Evolutionary conservation across 2,888 invertebrate species (phyloP).

Genomic region (Tenthredo mesomela): DNA sequence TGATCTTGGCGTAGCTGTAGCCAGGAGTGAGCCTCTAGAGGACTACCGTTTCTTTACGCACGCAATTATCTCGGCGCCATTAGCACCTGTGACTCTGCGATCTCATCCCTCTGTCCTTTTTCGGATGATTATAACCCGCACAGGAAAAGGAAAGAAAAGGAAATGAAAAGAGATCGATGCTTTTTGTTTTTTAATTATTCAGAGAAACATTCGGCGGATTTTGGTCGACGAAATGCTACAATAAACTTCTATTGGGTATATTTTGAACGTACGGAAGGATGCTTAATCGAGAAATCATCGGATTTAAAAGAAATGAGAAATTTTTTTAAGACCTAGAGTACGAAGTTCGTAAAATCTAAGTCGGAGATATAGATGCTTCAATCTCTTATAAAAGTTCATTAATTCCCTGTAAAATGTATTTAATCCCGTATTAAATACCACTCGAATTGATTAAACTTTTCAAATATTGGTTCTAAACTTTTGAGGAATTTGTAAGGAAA

Average conservation of each 20-base stretch:
- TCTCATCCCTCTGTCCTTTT: slow-evolving; percentile 54
- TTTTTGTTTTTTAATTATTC: background rate
- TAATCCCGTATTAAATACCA: background rate
- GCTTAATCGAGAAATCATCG: too few relatives aligned
- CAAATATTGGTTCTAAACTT: background rate
- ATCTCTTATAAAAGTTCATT: background rate
- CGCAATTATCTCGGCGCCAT: slow-evolving; percentile 28
- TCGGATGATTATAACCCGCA: slow-evolving; percentile 20
- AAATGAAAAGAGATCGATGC: background rate
- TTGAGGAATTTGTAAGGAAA: background rate
- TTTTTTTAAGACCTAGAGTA: too few relatives aligned
- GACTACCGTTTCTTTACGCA: slow-evolving; percentile 32
- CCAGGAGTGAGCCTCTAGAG: slow-evolving; percentile 1
- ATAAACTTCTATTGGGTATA: background rate
- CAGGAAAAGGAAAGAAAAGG: background rate
- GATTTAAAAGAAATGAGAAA: too few relatives aligned
- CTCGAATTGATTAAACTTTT: background rate
- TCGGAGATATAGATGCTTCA: too few relatives aligned
- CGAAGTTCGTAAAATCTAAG: too few relatives aligned
- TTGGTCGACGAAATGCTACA: background rate
- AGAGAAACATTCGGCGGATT: background rate
- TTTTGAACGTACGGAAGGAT: background rate
- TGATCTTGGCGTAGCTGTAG: background rate
- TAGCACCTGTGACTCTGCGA: slow-evolving; percentile 32
- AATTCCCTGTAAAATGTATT: background rate